Conservation (phyloP, 2,113 vertebrate species). For the Ageneiosus marmoratus region DNA sequence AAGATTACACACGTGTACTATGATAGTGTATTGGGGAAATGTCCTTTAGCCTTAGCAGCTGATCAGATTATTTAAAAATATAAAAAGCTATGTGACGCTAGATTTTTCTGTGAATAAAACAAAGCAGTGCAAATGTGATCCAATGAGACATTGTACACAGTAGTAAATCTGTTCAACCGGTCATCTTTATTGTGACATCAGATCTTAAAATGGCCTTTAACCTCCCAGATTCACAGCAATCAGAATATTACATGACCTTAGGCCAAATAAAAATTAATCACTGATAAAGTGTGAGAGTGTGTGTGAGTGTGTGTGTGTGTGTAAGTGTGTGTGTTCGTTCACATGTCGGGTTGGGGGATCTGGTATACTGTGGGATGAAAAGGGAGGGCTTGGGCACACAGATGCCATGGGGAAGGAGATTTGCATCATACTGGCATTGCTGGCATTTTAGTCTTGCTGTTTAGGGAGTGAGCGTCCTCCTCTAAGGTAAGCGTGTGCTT, state of each 20-base stretch:
- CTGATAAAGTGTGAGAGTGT: slow-evolving; percentile 23
- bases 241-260: background rate
- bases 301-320: slow-evolving; percentile 41
- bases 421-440: slow-evolving; percentile 48
- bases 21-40: too few species aligned
- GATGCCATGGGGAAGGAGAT: slow-evolving; percentile 60
- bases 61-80: background rate
- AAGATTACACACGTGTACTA: background rate
- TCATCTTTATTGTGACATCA: too few species aligned
- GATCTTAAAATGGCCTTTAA: slow-evolving; percentile 13
- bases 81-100: background rate
- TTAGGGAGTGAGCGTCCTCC: slow-evolving; percentile 65
- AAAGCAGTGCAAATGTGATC: too few species aligned
- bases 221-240: background rate
- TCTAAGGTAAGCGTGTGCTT: slow-evolving; percentile 66
- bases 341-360: slow-evolving; percentile 13
- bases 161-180: background rate
- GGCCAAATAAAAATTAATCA: background rate
- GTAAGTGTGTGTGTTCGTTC: slow-evolving; percentile 31
- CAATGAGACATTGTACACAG: too few species aligned
- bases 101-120: background rate
- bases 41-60: background rate
- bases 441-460: slow-evolving; percentile 54
- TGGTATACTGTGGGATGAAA: slow-evolving; percentile 33
- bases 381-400: slow-evolving; percentile 57